Base-by-base conservation (phyloP, 2,113 vertebrate genomes). In the Bujurquina vittata region DNA sequence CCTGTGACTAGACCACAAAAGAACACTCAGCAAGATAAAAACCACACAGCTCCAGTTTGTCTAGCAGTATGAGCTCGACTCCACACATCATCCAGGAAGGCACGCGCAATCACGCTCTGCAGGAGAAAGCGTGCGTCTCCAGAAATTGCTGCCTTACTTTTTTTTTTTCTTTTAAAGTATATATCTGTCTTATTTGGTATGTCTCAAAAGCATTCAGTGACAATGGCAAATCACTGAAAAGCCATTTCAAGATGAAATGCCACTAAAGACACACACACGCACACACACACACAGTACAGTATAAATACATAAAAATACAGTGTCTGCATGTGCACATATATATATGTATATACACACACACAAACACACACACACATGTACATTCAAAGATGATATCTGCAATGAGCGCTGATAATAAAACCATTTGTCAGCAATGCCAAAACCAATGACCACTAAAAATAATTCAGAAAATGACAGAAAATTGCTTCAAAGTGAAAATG, bases 381-480 rank as follows among this genome's bases (percentile, higher is more conserved):
- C 61, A 52, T 58, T 67, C 58, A 79, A 14, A 78, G 46, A 74
- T 54, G 33, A 85, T 81, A 58, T 78, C 63, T 86, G 62, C 23
- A 60, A 18, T 63, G 61, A 80, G 52, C 75, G 76, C 52, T 84
- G 77, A 88, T 81, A 82, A 85, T 58, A 84, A 84, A 82, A 75
- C 84, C 81, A 84, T 90, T 84, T 77, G 81, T 75, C 77, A 81
- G 90, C 61, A 12, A 61, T 81, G 83, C 57, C 77, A 82, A 67
- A 86, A 81, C 73, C 84, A 87, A 84, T 84, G 84, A 73, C 73
- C 65, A 80, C 29, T 75, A 67, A 77, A 85, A 80, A 83, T 59
- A 78, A 77, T 83, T 83, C 79, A 69, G 20, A 26, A 83, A 91
- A 84, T 84, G 78, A 88, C 84, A 89, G 57, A 62, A 75, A 84